Percentiles rank a stretch among this genome's conserved stretches.
phyloP scores from a whole-genome alignment of 2,797 vertebrate genomes.

The Morus bassanus region DNA sequence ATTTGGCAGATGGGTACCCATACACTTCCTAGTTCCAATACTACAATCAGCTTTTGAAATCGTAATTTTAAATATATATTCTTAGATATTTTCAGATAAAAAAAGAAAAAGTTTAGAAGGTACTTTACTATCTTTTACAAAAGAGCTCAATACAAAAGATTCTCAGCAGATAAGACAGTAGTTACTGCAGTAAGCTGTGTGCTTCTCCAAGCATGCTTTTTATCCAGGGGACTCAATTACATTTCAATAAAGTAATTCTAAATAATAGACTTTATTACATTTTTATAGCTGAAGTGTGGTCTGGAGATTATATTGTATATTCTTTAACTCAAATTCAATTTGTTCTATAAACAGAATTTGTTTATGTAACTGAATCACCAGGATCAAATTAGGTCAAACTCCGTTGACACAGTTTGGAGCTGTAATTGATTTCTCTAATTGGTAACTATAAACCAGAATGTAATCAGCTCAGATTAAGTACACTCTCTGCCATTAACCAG shows the following conservation, averaged over 20 bases:
- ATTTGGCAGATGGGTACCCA: not conserved
- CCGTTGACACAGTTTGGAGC: slow-evolving; percentile 26
- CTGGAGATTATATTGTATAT: not conserved
- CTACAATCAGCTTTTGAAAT: not conserved
- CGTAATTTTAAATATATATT: not conserved
- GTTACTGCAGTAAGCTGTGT: not conserved
- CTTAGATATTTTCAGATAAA: not conserved
- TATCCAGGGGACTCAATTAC: not conserved
- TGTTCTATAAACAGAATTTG: not conserved
- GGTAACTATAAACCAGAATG: slow-evolving; percentile 31
- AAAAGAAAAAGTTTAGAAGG: not conserved
- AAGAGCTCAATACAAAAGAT: not conserved
- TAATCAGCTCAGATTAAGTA: slow-evolving; percentile 8
- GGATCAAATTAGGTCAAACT: slow-evolving; percentile 46
- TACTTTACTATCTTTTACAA: not conserved
- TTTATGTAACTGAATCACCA: slow-evolving; percentile 19
- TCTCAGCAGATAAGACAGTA: not conserved
- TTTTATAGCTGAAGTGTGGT: not conserved
- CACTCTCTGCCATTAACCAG: not conserved
- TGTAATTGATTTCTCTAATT: slow-evolving; percentile 60
- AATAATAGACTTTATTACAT: not conserved
- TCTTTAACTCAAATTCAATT: not conserved
- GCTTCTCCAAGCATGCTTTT: not conserved
- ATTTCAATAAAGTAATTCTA: not conserved
- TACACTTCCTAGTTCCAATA: not conserved